A percentile compares a stretch with the other conserved stretches of the same genome.
These are phyloP conservation scores for Cryptoprocta ferox DNA, from an alignment of 2,797 vertebrate genomes.

Conservation along the genomic window DNA sequence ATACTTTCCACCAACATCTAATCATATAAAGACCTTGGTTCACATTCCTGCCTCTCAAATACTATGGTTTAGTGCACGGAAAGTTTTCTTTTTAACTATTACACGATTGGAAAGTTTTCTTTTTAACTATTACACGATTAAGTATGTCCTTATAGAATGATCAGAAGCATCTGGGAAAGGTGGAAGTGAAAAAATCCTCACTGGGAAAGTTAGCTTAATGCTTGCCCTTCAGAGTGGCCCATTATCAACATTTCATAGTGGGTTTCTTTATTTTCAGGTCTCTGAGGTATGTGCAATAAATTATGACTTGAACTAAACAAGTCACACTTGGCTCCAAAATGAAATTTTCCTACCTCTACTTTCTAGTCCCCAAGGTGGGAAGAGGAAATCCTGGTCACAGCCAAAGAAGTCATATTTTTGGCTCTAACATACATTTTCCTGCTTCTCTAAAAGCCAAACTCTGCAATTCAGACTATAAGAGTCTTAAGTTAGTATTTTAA, in stretches of 20 bases:
- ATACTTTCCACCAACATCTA: slow-evolving; percentile 60
- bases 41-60: slow-evolving; percentile 50
- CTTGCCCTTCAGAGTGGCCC: slow-evolving; percentile 83
- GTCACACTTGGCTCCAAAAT: slow-evolving; percentile 89
- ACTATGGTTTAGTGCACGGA: slow-evolving; percentile 57
- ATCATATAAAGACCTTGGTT: slow-evolving; percentile 51
- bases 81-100: slow-evolving; percentile 72
- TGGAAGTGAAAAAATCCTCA: slow-evolving; percentile 83
- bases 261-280: slow-evolving; percentile 85
- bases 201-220: slow-evolving; percentile 83
- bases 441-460: slow-evolving; percentile 83
- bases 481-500: slow-evolving; percentile 83
- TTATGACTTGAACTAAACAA: slow-evolving; percentile 88
- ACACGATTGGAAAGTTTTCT: slow-evolving; percentile 72
- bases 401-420: slow-evolving; percentile 88
- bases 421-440: slow-evolving; percentile 88
- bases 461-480: slow-evolving; percentile 81
- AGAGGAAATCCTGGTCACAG: slow-evolving; percentile 91
- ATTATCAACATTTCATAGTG: slow-evolving; percentile 84
- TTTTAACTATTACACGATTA: slow-evolving; percentile 74
- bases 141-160: slow-evolving; percentile 77
- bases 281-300: slow-evolving; percentile 86
- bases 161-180: slow-evolving; percentile 86
- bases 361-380: slow-evolving; percentile 89
- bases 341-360: slow-evolving; percentile 89